Evolutionary conservation across 2,113 vertebrate genomes (phyloP).

Genomic region (Hemichromis elongatus): DNA sequence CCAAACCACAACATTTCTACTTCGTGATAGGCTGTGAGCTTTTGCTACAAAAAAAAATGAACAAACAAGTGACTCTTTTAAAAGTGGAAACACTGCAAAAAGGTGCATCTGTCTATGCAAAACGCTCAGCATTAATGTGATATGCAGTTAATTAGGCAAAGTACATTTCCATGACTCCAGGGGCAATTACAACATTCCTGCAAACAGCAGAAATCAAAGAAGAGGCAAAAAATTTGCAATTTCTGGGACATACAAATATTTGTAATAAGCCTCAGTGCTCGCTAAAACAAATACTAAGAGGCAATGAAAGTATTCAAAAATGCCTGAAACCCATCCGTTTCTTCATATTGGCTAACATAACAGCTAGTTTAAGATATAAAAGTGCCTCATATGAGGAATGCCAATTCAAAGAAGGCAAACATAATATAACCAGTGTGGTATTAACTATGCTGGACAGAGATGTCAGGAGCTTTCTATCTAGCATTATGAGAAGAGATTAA

Average conservation of each 20-base stretch:
- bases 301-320: neutral
- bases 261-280: neutral
- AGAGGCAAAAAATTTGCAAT: neutral
- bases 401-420: neutral
- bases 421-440: neutral
- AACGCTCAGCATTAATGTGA: neutral
- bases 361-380: neutral
- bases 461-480: neutral
- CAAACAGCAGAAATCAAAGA: neutral
- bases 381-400: neutral
- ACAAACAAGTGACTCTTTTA: neutral
- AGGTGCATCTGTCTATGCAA: neutral
- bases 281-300: neutral
- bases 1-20: neutral
- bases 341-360: neutral
- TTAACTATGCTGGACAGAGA: neutral
- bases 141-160: neutral
- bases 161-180: neutral
- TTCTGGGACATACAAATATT: neutral
- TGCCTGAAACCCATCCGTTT: neutral
- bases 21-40: neutral
- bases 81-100: neutral
- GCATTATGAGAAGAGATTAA: neutral
- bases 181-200: neutral
- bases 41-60: neutral